Conservation (phyloP, 2,888 invertebrate genomes). For the Mactromeris polynyma region DNA sequence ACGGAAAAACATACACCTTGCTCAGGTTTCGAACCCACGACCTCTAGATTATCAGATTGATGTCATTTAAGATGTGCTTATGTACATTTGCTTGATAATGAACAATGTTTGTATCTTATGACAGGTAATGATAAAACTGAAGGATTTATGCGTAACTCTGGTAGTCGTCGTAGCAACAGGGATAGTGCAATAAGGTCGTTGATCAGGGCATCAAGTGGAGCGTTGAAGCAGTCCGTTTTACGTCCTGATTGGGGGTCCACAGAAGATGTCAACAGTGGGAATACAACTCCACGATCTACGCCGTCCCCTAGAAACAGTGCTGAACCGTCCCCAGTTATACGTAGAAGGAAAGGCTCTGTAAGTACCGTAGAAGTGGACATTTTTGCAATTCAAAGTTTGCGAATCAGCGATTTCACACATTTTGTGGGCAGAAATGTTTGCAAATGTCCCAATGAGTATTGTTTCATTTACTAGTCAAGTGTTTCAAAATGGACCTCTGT, state of each 20-base stretch:
- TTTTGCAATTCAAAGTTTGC: too few species aligned
- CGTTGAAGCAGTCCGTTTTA: constrained; percentile 72
- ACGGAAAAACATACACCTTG: too few species aligned
- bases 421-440: too few species aligned
- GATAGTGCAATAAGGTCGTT: constrained; percentile 77
- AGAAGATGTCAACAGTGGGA: constrained; percentile 67
- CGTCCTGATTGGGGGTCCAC: constrained; percentile 76
- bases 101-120: not conserved
- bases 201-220: constrained; percentile 75
- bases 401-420: too few species aligned
- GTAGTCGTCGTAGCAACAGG: constrained; percentile 76
- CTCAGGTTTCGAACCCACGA: too few species aligned
- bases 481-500: too few species aligned
- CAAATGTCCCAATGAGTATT: too few species aligned
- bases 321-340: constrained; percentile 70
- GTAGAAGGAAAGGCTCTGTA: constrained; percentile 66
- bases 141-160: constrained; percentile 59
- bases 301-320: constrained; percentile 76
- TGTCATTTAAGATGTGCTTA: too few species aligned
- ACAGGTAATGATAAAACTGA: constrained; percentile 42
- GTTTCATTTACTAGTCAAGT: too few species aligned
- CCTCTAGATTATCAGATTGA: too few species aligned
- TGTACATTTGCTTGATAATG: too few species aligned
- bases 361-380: too few species aligned
- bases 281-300: constrained; percentile 49